A percentile compares a stretch with the other conserved stretches of the same genome.
These are phyloP conservation scores for Morus bassanus DNA, from an alignment of 2,797 vertebrate species.

Conservation along the genomic window DNA sequence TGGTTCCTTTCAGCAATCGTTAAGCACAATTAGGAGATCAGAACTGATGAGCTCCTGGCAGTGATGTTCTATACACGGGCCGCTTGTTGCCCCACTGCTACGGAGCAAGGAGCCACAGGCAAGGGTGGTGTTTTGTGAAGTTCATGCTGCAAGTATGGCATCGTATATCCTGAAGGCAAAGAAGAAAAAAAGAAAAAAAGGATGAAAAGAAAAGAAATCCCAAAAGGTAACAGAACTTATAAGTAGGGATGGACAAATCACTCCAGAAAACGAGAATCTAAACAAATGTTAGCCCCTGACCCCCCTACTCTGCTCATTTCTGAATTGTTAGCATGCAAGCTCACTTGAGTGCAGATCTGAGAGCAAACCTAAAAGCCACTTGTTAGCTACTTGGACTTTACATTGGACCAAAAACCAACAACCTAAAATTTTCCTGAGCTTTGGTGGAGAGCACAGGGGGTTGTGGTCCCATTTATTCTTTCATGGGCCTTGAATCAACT, in stretches of 20 bases:
- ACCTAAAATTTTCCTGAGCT: background rate
- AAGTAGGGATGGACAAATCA: background rate
- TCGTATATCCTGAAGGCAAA: background rate
- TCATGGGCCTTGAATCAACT: background rate
- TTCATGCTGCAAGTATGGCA: rapidly evolving
- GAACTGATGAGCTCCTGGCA: background rate
- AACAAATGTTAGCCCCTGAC: background rate
- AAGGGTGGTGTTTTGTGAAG: background rate
- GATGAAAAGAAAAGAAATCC: background rate
- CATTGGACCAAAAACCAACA: background rate
- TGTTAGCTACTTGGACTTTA: background rate
- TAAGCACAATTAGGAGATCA: conserved; percentile 44
- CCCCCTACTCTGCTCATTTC: background rate
- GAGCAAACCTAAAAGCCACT: background rate
- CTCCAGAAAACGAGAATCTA: background rate
- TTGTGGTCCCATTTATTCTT: background rate
- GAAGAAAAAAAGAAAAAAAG: background rate
- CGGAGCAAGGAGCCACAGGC: background rate
- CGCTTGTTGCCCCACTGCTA: background rate
- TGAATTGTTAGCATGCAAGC: background rate
- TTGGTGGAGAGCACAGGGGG: background rate
- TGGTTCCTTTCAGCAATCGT: conserved; percentile 53
- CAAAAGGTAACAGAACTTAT: background rate
- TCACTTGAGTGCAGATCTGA: rapidly evolving
- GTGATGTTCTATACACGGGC: background rate